A percentile compares a stretch with the other conserved stretches of the same genome.
Conservation (phyloP, 2,888 invertebrate genomes). For the Eupeodes luniger region DNA sequence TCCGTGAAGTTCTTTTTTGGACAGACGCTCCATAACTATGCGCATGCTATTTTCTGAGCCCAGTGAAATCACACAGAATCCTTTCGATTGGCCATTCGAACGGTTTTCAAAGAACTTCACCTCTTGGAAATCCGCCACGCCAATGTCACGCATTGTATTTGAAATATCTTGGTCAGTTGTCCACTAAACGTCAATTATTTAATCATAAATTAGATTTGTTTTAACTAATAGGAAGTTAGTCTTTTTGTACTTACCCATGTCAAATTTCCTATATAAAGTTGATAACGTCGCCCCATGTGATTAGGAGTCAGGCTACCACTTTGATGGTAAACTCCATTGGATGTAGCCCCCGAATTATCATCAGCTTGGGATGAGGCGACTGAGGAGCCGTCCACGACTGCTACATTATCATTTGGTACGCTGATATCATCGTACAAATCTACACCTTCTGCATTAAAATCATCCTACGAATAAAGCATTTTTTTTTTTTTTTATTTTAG, state of each 20-base stretch:
- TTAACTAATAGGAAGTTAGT: not conserved
- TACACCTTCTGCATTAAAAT: conserved; percentile 88
- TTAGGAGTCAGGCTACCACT: conserved; percentile 89
- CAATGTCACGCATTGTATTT: conserved; percentile 94
- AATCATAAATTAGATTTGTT: not conserved
- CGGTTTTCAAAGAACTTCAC: conserved; percentile 99
- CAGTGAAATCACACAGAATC: conserved; percentile 97
- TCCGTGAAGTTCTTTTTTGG: conserved; percentile 98
- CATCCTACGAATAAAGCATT: conserved; percentile 79
- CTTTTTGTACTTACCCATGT: conserved; percentile 93
- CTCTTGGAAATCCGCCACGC: conserved; percentile 97
- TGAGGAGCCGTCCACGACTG: conserved; percentile 84
- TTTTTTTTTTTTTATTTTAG: not conserved
- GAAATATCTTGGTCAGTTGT: conserved; percentile 98
- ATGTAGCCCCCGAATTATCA: conserved; percentile 87
- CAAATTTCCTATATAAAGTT: conserved; percentile 98
- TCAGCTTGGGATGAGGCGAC: conserved; percentile 86
- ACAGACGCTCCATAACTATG: conserved; percentile 95
- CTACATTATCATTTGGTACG: conserved; percentile 91
- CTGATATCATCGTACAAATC: conserved; percentile 98
- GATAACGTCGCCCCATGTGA: conserved; percentile 91
- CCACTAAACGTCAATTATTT: conserved; percentile 89
- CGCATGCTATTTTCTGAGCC: conserved; percentile 96
- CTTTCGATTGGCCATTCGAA: conserved; percentile 99
- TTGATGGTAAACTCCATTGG: conserved; percentile 90